Evolutionary conservation across 2,113 vertebrate species (phyloP).

Genomic region (Apteryx owenii): DNA sequence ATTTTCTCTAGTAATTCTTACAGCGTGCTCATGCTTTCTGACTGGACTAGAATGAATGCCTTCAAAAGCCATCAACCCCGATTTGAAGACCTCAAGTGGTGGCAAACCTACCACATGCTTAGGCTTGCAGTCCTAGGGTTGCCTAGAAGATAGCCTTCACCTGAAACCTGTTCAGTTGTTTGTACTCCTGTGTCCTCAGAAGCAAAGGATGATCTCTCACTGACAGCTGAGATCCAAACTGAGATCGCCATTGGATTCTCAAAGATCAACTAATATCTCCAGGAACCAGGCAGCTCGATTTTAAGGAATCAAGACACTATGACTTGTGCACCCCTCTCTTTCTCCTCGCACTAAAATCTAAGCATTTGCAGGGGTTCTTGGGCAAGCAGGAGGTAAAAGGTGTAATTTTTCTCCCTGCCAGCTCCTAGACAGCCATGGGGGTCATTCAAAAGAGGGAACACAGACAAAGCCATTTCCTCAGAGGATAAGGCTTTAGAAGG

Average conservation of each 20-base stretch:
- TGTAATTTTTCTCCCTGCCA: neutral
- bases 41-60: neutral
- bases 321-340: fast-evolving
- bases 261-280: neutral
- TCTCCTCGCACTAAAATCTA: neutral
- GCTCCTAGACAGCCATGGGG: neutral
- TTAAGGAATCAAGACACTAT: neutral
- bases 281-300: neutral
- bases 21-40: neutral
- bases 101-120: neutral
- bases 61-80: neutral
- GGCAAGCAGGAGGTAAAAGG: neutral
- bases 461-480: neutral
- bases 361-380: neutral
- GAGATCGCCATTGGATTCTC: neutral
- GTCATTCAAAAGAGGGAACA: neutral
- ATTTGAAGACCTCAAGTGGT: constrained; percentile 22
- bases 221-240: neutral
- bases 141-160: neutral
- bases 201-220: neutral
- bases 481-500: neutral
- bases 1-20: constrained; percentile 41
- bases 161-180: neutral
- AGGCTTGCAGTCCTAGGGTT: neutral
- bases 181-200: neutral